These are phyloP conservation scores for Pandion haliaetus DNA, from an alignment of 2,113 vertebrate species.

Conservation along the genomic window DNA sequence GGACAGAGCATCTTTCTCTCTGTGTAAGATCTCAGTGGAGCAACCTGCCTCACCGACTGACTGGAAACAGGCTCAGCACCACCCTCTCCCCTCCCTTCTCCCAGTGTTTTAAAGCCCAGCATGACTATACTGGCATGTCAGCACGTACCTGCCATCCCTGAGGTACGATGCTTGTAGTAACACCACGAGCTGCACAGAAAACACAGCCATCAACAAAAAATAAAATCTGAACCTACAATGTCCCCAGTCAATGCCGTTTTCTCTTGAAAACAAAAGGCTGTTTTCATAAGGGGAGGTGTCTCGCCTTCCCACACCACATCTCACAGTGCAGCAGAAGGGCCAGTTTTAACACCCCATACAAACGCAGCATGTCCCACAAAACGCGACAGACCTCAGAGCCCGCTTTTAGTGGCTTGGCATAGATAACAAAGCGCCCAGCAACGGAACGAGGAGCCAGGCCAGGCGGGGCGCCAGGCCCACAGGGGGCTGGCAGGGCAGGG, in stretches of 20 bases:
- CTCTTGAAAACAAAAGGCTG: not conserved
- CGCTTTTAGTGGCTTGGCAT: not conserved
- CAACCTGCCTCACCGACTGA: accelerated
- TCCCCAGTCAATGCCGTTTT: not conserved
- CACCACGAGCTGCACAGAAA: not conserved
- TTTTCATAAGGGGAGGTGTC: not conserved
- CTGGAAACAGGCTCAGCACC: not conserved
- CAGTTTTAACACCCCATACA: not conserved
- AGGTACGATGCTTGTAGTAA: not conserved
- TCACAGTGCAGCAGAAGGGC: not conserved
- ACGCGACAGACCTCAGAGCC: not conserved
- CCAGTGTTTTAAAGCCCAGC: not conserved
- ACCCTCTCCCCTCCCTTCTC: not conserved
- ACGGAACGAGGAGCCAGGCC: not conserved
- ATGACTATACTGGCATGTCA: accelerated
- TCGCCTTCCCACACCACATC: not conserved
- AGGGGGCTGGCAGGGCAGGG: not conserved
- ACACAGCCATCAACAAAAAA: not conserved
- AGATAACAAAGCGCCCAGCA: too few species aligned
- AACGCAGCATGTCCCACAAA: not conserved
- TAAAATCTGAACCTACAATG: not conserved
- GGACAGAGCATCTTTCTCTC: not conserved
- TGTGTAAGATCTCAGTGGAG: not conserved
- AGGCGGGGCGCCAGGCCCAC: not conserved
- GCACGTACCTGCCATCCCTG: not conserved